A percentile compares a stretch with the other conserved stretches of the same genome.
Evolutionary conservation across 2,888 invertebrate genomes (phyloP).

Genomic region (Laspeyria flexula): DNA sequence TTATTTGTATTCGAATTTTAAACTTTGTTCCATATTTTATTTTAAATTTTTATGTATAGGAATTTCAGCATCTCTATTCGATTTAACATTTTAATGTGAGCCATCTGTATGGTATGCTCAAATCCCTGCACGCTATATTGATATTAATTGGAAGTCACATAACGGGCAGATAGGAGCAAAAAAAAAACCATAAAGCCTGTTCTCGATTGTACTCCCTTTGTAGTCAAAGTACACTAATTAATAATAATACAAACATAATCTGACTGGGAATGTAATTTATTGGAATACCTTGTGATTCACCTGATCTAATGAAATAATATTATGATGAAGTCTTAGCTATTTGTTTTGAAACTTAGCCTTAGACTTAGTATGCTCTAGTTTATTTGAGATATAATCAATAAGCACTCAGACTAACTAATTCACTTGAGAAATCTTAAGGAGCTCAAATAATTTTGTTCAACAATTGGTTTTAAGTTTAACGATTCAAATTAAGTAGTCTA

Average conservation of each 20-base stretch:
- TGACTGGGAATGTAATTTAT: slow-evolving; percentile 25
- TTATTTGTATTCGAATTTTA: no score
- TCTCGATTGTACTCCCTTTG: no score
- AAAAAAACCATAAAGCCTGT: slow-evolving; percentile 73
- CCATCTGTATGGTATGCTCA: slow-evolving; percentile 51
- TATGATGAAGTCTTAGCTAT: neutral
- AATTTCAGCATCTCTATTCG: slow-evolving; percentile 6
- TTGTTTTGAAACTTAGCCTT: no score
- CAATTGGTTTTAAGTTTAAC: slow-evolving; percentile 10
- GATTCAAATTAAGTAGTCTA: slow-evolving; percentile 12
- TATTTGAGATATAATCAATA: no score
- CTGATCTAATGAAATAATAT: slow-evolving; percentile 26
- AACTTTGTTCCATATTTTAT: no score
- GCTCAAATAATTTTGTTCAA: slow-evolving; percentile 19
- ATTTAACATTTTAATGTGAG: no score
- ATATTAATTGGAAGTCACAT: slow-evolving; percentile 74
- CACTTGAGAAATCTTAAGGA: slow-evolving; percentile 7
- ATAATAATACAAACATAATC: slow-evolving; percentile 47
- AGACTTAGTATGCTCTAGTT: no score
- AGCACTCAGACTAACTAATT: neutral
- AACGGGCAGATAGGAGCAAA: slow-evolving; percentile 59
- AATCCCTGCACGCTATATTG: slow-evolving; percentile 65
- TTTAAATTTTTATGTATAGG: no score
- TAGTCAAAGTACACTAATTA: no score
- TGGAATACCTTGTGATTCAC: slow-evolving; percentile 10